A percentile compares a stretch with the other conserved stretches of the same genome.
Conservation (phyloP, 2,113 vertebrate species). For the Toxostoma redivivum region DNA sequence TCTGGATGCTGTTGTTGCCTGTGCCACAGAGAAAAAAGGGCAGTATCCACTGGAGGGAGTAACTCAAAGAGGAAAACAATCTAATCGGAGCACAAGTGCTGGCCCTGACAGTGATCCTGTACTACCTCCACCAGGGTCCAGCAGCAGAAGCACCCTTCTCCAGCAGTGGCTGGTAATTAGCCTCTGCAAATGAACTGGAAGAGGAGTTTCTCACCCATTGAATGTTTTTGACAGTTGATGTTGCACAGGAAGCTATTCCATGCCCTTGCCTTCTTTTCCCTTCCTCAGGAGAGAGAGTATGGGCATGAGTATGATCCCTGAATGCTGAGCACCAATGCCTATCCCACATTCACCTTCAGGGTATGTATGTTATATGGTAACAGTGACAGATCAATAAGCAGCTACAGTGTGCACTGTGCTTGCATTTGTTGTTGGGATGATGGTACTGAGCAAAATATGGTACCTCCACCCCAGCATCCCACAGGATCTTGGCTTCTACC, state of each 20-base stretch:
- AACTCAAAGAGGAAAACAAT: not conserved
- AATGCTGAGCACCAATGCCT: slow-evolving; percentile 49
- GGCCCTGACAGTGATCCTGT: slow-evolving; percentile 33
- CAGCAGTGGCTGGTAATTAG: slow-evolving; percentile 19
- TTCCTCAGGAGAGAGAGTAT: slow-evolving; percentile 15
- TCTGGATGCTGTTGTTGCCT: not conserved
- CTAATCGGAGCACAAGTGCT: not conserved
- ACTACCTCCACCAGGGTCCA: slow-evolving; percentile 37
- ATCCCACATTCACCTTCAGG: slow-evolving; percentile 17
- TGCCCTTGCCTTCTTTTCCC: slow-evolving; percentile 18
- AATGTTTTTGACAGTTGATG: slow-evolving; percentile 48
- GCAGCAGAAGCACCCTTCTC: slow-evolving; percentile 43
- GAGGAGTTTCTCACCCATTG: slow-evolving; percentile 29
- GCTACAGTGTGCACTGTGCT: not conserved
- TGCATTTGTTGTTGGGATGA: not conserved
- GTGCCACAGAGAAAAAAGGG: not conserved
- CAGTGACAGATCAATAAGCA: slow-evolving; percentile 26
- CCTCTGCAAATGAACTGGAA: slow-evolving; percentile 62
- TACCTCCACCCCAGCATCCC: not conserved
- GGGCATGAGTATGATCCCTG: slow-evolving; percentile 2
- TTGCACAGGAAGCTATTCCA: slow-evolving; percentile 42
- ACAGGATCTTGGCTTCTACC: slow-evolving; percentile 44
- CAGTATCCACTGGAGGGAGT: not conserved
- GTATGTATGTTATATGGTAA: not conserved
- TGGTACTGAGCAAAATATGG: not conserved